Evolutionary conservation across 2,888 invertebrate species (phyloP), one percentile per base, ranked within the genome.

Genomic region (Cinara cedri): DNA sequence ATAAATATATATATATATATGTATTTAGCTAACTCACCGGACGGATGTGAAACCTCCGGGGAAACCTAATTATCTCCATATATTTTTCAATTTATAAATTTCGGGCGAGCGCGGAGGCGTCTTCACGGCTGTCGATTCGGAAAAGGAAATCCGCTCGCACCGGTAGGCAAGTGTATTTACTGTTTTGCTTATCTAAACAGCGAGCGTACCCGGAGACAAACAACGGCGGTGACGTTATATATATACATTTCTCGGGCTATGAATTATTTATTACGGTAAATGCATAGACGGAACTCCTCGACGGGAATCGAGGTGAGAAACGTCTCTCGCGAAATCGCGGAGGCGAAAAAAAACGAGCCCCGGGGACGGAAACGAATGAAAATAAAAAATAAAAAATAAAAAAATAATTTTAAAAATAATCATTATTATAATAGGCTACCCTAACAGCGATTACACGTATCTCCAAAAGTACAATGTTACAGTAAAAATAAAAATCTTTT

Each of bases 251-350:
- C 34, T 57, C 34, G 24, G 51, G 34, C 34, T 21, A 78, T 78
- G 70, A 78, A 78, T 78, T 78, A 78, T 78, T 78, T 68, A 78
- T 78, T 44, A 16, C 6, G 34, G 21, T 49, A 21, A 76, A 68
- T 16, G 24, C 24, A n/a, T 1, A 42, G 2, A 44, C 44, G 34
- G 9, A 4, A 1, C 42, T n/a, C 16, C 1, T 19, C 42, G 51
- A 54, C 42, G 16, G 14, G 49, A n/a, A 46, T n/a, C 46, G n/a
- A 66, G 13, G 75, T 65, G 55, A 55, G 49, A 57, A 66, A 55
- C 34, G 66, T 34, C n/a, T n/a, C n/a, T n/a, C n/a, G n/a, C n/a
- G 21, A 51, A 24, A 42, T n/a, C 3, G 24, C 1, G n/a, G 21
- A 51, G 49, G 10, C 4, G n/a, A 42, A 24, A 21, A 63, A 65